Evolutionary conservation across 2,888 invertebrate species (phyloP).

Genomic region (Ditula angustiorana): DNA sequence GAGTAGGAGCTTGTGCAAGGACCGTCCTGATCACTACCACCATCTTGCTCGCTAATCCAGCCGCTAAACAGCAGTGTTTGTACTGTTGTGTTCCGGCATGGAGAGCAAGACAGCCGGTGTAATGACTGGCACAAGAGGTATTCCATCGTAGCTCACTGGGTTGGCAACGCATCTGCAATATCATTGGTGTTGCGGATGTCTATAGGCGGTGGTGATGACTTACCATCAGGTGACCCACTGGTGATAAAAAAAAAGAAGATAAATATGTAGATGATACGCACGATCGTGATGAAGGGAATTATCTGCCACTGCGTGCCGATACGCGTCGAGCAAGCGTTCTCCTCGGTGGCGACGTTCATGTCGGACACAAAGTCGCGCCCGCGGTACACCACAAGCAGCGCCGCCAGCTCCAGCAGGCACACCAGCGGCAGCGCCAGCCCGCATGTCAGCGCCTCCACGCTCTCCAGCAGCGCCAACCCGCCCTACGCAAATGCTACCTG

Average conservation of each 20-base stretch:
- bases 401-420: slow-evolving; percentile 64
- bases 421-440: slow-evolving; percentile 63
- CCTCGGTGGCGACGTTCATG: slow-evolving; percentile 71
- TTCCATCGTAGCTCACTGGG: no score
- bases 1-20: no score
- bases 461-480: slow-evolving; percentile 69
- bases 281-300: slow-evolving; percentile 65
- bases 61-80: no score
- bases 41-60: no score
- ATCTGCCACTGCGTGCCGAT: slow-evolving; percentile 66
- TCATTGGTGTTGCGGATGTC: no score
- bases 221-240: no score
- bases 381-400: slow-evolving; percentile 68
- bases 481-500: slow-evolving; percentile 64
- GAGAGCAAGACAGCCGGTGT: no score
- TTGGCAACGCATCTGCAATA: no score
- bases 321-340: slow-evolving; percentile 66
- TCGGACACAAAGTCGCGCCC: slow-evolving; percentile 73
- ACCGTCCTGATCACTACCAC: no score
- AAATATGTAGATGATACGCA: slow-evolving; percentile 47
- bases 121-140: no score
- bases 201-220: no score
- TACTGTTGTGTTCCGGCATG: no score
- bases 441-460: slow-evolving; percentile 65
- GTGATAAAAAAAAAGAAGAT: background rate